Evolutionary conservation across 1,140 invertebrate species (phyloP).

Genomic region (Vanessa atalanta): DNA sequence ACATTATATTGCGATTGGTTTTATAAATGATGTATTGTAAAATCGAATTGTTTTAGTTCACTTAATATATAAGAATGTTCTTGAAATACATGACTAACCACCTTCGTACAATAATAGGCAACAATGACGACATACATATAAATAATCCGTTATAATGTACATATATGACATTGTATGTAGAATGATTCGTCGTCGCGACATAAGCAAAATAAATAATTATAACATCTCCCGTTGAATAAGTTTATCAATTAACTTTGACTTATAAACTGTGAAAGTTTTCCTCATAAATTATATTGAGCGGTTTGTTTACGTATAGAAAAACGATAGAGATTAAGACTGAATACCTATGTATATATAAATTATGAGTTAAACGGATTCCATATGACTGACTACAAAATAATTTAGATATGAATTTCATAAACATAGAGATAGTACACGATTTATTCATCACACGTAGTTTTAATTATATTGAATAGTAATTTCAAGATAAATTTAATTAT

Average conservation of each 20-base stretch:
- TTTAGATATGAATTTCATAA: slow-evolving; percentile 2
- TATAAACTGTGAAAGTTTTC: background rate
- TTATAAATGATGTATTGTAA: background rate
- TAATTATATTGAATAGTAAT: no score
- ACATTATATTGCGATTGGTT: no score
- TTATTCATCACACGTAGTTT: background rate
- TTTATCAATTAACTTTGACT: background rate
- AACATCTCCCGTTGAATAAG: background rate
- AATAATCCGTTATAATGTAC: background rate
- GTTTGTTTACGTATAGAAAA: no score
- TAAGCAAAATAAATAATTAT: background rate
- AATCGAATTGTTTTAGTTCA: background rate
- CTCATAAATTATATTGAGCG: no score
- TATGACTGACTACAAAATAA: background rate
- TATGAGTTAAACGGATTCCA: no score
- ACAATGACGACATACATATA: background rate
- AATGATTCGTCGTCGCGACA: background rate
- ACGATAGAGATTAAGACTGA: no score
- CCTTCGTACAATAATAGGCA: background rate
- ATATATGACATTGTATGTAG: background rate
- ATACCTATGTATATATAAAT: no score
- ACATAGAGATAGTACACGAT: no score
- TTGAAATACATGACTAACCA: slow-evolving; percentile 11
- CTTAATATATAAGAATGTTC: slow-evolving; percentile 4
- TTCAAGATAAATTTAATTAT: no score